A percentile compares a stretch with the other conserved stretches of the same genome.
phyloP scores from a whole-genome alignment of 1,140 invertebrate species.

The Epicauta chinensis region DNA sequence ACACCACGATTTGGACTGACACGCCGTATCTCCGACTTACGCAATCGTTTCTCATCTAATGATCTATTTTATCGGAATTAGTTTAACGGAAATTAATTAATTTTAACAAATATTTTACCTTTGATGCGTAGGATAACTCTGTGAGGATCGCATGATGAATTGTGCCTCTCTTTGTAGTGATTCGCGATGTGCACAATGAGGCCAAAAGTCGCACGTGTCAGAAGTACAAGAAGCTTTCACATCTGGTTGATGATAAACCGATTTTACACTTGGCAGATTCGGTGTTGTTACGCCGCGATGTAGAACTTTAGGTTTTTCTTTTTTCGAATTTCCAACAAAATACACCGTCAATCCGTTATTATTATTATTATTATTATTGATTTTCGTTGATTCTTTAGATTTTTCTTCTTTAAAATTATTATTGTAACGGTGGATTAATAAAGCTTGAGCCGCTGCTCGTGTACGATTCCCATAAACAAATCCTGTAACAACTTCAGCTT shows the following conservation, averaged over 20 bases:
- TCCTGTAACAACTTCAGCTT: slow-evolving; percentile 51
- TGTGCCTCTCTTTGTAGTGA: slow-evolving; percentile 20
- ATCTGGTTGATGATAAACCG: not conserved
- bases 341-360: slow-evolving; percentile 45
- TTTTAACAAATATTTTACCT: slow-evolving; percentile 24
- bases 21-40: slow-evolving; percentile 28
- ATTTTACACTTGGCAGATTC: slow-evolving; percentile 20
- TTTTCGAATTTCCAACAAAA: slow-evolving; percentile 39
- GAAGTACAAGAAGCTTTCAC: slow-evolving; percentile 43
- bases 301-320: slow-evolving; percentile 40
- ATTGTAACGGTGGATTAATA: slow-evolving; percentile 44
- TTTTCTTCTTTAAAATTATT: slow-evolving; percentile 39
- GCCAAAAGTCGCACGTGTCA: slow-evolving; percentile 52
- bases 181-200: slow-evolving; percentile 49
- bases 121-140: slow-evolving; percentile 51
- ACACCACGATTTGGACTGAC: slow-evolving; percentile 20
- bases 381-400: slow-evolving; percentile 34
- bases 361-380: slow-evolving; percentile 27
- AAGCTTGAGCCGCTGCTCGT: slow-evolving; percentile 45
- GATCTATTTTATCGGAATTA: not conserved
- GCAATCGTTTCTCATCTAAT: slow-evolving; percentile 14
- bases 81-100: not conserved
- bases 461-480: slow-evolving; percentile 51
- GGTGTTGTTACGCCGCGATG: slow-evolving; percentile 48
- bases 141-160: slow-evolving; percentile 48